Conservation (phyloP, 1,140 invertebrate genomes). For the Bombus pyrosoma region DNA sequence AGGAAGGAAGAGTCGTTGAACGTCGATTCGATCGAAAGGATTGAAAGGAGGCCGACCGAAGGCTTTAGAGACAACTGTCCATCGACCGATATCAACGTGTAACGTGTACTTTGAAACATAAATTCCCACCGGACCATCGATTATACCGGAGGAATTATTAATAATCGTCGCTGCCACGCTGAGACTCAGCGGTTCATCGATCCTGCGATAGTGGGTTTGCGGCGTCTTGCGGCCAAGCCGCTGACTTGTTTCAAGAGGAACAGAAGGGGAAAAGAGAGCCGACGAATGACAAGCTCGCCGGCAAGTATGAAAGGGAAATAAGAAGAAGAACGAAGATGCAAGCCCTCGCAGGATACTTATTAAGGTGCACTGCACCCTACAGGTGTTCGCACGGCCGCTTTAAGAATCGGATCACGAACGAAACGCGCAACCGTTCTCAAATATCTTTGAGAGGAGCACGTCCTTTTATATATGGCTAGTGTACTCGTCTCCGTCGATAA, state of each 20-base stretch:
- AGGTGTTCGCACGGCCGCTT: conserved; percentile 53
- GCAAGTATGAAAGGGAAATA: conserved; percentile 39
- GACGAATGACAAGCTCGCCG: conserved; percentile 56
- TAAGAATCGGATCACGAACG: conserved; percentile 37
- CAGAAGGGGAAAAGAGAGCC: neutral
- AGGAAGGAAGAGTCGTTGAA: neutral
- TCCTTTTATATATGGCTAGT: neutral
- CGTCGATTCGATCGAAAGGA: neutral
- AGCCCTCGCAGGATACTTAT: conserved; percentile 61
- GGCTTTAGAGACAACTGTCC: conserved; percentile 26
- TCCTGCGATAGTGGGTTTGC: conserved; percentile 57
- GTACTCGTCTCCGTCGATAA: neutral
- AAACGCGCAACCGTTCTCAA: neutral
- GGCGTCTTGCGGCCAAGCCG: conserved; percentile 14
- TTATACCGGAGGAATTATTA: conserved; percentile 62
- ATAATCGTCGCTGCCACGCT: conserved; percentile 55
- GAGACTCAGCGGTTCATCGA: conserved; percentile 42
- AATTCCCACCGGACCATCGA: conserved; percentile 51
- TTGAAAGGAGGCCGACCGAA: neutral
- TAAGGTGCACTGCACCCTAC: conserved; percentile 63
- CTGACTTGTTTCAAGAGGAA: conserved; percentile 27
- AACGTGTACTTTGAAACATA: conserved; percentile 37
- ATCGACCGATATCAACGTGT: conserved; percentile 21
- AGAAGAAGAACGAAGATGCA: conserved; percentile 48
- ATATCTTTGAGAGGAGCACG: neutral